Conservation (phyloP, 2,888 invertebrate species). For the Ochropleura plecta region DNA sequence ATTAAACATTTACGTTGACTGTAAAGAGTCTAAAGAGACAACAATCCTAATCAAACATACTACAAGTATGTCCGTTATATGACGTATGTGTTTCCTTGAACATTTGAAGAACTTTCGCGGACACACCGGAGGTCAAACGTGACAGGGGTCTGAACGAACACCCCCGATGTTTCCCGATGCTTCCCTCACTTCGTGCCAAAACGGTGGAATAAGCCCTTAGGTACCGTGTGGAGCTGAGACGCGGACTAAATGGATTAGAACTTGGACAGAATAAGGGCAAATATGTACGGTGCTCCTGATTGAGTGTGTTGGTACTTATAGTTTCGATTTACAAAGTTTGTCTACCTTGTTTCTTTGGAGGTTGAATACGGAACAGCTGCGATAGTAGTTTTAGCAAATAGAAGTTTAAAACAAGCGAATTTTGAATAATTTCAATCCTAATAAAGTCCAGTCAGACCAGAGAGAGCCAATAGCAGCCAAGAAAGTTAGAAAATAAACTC, state of each 20-base stretch:
- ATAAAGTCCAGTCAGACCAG: slow-evolving; percentile 14
- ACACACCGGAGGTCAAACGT: slow-evolving; percentile 60
- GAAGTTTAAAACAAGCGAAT: neutral
- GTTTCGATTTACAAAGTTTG: slow-evolving; percentile 17
- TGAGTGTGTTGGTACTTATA: slow-evolving; percentile 36
- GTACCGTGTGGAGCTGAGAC: slow-evolving; percentile 34
- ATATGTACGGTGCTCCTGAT: slow-evolving; percentile 44
- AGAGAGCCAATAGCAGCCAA: neutral
- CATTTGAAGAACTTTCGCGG: slow-evolving; percentile 50
- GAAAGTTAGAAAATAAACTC: slow-evolving; percentile 22
- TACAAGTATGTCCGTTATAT: slow-evolving; percentile 62
- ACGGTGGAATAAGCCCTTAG: slow-evolving; percentile 47
- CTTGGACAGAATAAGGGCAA: slow-evolving; percentile 45
- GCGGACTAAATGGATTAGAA: slow-evolving; percentile 55
- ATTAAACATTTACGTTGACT: slow-evolving; percentile 28
- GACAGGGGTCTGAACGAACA: slow-evolving; percentile 52
- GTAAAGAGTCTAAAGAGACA: slow-evolving; percentile 47
- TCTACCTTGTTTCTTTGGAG: neutral
- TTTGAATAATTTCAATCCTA: neutral
- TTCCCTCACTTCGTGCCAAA: slow-evolving; percentile 41
- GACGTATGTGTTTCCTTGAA: slow-evolving; percentile 67
- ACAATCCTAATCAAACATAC: slow-evolving; percentile 70
- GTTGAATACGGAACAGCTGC: neutral
- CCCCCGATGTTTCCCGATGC: slow-evolving; percentile 23
- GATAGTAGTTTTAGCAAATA: neutral